Conservation (phyloP, 2,797 vertebrate species). For the Scarus forsteni region DNA sequence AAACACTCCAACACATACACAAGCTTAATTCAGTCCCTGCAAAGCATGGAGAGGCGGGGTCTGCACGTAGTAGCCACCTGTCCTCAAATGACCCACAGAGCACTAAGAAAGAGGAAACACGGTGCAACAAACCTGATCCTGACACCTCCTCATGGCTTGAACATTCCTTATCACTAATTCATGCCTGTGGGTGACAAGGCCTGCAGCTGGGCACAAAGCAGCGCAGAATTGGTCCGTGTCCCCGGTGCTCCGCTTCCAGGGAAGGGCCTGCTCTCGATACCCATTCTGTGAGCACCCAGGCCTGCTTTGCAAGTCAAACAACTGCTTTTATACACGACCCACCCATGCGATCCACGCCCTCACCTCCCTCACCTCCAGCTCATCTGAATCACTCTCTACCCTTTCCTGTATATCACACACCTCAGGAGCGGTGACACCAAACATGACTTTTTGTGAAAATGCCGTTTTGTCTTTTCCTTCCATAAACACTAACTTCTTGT, state of each 20-base stretch:
- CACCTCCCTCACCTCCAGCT: slow-evolving; percentile 46
- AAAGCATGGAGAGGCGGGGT: slow-evolving; percentile 53
- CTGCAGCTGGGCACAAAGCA: slow-evolving; percentile 63
- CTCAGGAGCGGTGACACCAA: slow-evolving; percentile 29
- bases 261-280: slow-evolving; percentile 49
- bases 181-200: slow-evolving; percentile 83
- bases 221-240: slow-evolving; percentile 59
- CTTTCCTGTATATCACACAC: slow-evolving; percentile 31
- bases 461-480: neutral
- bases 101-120: slow-evolving; percentile 76
- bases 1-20: slow-evolving; percentile 30
- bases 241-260: slow-evolving; percentile 70
- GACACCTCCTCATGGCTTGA: slow-evolving; percentile 85
- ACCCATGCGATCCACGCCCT: slow-evolving; percentile 62
- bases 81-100: slow-evolving; percentile 75
- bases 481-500: slow-evolving; percentile 42
- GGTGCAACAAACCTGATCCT: slow-evolving; percentile 86
- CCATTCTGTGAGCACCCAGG: slow-evolving; percentile 44
- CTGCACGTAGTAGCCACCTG: slow-evolving; percentile 68
- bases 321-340: slow-evolving; percentile 56
- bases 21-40: slow-evolving; percentile 41
- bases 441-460: slow-evolving; percentile 19
- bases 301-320: slow-evolving; percentile 90
- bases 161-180: slow-evolving; percentile 89
- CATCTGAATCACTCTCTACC: slow-evolving; percentile 22